phyloP scores from a whole-genome alignment of 2,113 vertebrate genomes.

The Antechinus flavipes region DNA sequence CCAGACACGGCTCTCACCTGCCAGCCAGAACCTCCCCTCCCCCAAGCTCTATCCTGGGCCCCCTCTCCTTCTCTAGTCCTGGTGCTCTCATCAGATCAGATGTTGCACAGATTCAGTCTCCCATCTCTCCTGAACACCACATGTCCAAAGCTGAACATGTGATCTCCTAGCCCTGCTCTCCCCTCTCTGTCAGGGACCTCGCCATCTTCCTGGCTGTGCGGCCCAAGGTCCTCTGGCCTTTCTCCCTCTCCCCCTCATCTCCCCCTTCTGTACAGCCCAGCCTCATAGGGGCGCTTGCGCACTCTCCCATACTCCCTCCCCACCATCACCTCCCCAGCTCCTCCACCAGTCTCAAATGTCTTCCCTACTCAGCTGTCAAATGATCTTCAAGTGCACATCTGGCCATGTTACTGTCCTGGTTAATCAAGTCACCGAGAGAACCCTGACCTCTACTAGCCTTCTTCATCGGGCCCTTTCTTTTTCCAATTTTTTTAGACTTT shows the following conservation, averaged over 20 bases:
- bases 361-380: neutral
- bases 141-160: too few species aligned
- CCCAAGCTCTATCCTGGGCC: neutral
- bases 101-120: neutral
- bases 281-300: too few species aligned
- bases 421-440: neutral
- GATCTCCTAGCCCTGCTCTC: neutral
- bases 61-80: neutral
- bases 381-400: neutral
- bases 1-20: too few species aligned
- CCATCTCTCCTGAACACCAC: neutral
- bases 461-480: neutral
- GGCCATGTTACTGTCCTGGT: too few species aligned
- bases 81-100: neutral
- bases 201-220: neutral
- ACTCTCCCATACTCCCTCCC: neutral
- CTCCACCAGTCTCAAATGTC: neutral
- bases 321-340: neutral
- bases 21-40: neutral
- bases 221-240: too few species aligned
- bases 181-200: too few species aligned
- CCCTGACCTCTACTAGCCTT: neutral
- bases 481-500: neutral
- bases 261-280: too few species aligned
- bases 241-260: too few species aligned